These are phyloP conservation scores for Nebria salina DNA, from an alignment of 2,888 invertebrate genomes.

Conservation along the genomic window DNA sequence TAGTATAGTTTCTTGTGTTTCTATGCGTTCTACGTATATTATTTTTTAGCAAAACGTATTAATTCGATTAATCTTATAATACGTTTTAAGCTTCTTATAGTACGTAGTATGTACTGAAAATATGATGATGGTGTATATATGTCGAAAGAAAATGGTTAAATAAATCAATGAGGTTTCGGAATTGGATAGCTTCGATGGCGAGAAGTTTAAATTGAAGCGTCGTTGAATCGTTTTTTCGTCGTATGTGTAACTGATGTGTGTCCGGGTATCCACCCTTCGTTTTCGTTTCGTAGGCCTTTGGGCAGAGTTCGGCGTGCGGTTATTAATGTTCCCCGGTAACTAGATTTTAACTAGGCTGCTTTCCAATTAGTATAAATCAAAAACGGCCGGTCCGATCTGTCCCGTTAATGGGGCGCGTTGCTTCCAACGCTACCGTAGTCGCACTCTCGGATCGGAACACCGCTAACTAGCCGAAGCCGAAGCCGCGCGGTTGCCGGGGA, in stretches of 20 bases:
- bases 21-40: no score
- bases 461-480: conserved; percentile 5
- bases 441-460: not conserved
- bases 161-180: no score
- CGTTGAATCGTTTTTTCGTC: not conserved
- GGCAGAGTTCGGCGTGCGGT: conserved; percentile 43
- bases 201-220: no score
- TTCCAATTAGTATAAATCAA: conserved; percentile 59
- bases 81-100: no score
- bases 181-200: no score
- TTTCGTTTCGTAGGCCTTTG: conserved; percentile 28
- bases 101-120: no score
- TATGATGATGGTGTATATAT: no score
- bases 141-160: no score
- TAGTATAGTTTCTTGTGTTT: no score
- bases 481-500: conserved; percentile 4
- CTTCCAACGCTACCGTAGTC: conserved; percentile 45
- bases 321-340: conserved; percentile 46
- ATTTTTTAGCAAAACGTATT: no score
- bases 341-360: conserved; percentile 48
- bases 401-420: conserved; percentile 46
- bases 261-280: conserved; percentile 12
- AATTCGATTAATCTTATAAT: no score
- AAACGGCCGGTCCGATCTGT: conserved; percentile 47
- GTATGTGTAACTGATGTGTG: not conserved